These are phyloP conservation scores for Cyclophora albipunctata DNA, from an alignment of 2,888 invertebrate genomes.

Conservation along the genomic window DNA sequence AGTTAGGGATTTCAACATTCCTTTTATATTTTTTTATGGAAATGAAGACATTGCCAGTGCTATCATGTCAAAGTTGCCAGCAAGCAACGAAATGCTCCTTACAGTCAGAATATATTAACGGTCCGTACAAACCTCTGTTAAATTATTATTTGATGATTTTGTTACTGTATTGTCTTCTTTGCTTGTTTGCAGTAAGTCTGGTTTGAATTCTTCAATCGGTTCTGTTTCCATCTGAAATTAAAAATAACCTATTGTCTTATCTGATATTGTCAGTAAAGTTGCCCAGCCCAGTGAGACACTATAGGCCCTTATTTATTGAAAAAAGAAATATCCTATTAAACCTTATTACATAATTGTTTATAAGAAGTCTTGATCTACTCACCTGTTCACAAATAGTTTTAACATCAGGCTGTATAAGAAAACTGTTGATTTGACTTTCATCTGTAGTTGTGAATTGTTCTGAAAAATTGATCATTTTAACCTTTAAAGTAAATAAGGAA, in stretches of 20 bases:
- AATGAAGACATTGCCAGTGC: no score
- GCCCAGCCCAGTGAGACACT: no score
- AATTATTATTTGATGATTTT: slow-evolving; percentile 31
- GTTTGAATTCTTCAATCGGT: slow-evolving; percentile 21
- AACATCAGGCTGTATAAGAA: slow-evolving; percentile 42
- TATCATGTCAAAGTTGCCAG: no score
- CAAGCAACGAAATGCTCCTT: no score
- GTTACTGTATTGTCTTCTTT: slow-evolving; percentile 20
- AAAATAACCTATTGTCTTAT: not conserved
- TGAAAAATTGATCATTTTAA: slow-evolving; percentile 25
- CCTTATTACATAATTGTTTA: not conserved
- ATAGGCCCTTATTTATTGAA: no score
- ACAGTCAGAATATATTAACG: no score
- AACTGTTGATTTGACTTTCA: slow-evolving; percentile 40
- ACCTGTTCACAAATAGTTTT: slow-evolving; percentile 35
- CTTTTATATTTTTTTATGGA: no score
- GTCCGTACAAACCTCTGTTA: slow-evolving; percentile 42
- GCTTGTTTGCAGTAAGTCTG: slow-evolving; percentile 19
- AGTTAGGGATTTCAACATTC: no score
- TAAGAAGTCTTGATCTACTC: slow-evolving; percentile 7
- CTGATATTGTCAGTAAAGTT: no score
- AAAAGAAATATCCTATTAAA: no score
- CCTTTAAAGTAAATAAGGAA: no score
- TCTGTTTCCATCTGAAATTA: slow-evolving; percentile 36
- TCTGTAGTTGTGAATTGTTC: slow-evolving; percentile 44